phyloP scores from a whole-genome alignment of 2,113 vertebrate species.

The Centropristis striata region DNA sequence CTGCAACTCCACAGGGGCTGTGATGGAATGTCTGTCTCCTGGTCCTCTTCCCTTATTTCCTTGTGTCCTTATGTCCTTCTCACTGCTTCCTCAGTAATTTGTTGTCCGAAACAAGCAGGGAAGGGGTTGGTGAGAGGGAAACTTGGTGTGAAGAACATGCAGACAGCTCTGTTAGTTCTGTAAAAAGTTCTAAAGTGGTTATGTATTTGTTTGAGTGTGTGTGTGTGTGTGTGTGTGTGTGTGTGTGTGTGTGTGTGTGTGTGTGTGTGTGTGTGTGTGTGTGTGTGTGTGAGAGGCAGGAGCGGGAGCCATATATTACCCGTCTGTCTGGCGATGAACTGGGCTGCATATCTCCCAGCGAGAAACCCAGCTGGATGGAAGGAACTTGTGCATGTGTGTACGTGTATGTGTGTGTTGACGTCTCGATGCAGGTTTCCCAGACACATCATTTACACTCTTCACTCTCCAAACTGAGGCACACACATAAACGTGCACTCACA shows the following conservation, averaged over 20 bases:
- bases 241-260: slow-evolving; percentile 18
- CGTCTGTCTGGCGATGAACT: slow-evolving; percentile 75
- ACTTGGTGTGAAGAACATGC: slow-evolving; percentile 51
- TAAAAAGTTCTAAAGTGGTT: slow-evolving; percentile 52
- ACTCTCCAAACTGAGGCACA: slow-evolving; percentile 56
- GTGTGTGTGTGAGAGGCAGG: slow-evolving; percentile 45
- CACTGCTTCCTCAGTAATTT: slow-evolving; percentile 30
- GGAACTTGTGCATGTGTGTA: slow-evolving; percentile 37
- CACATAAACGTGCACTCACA: slow-evolving; percentile 26
- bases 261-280: slow-evolving; percentile 45
- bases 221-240: slow-evolving; percentile 9
- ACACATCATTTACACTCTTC: slow-evolving; percentile 72
- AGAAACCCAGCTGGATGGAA: slow-evolving; percentile 78
- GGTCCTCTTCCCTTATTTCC: slow-evolving; percentile 36
- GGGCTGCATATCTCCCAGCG: slow-evolving; percentile 74
- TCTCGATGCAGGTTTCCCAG: slow-evolving; percentile 71
- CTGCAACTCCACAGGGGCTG: slow-evolving; percentile 57
- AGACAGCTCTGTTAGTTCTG: slow-evolving; percentile 59
- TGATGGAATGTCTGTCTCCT: slow-evolving; percentile 59
- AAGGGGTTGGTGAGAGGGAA: slow-evolving; percentile 5
- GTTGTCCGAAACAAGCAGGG: slow-evolving; percentile 36
- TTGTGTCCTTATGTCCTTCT: slow-evolving; percentile 56
- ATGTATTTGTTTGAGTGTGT: slow-evolving; percentile 60
- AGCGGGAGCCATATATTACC: slow-evolving; percentile 74
- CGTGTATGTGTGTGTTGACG: slow-evolving; percentile 65